Evolutionary conservation across 2,797 vertebrate species (phyloP).

Genomic region (Platalea minor): DNA sequence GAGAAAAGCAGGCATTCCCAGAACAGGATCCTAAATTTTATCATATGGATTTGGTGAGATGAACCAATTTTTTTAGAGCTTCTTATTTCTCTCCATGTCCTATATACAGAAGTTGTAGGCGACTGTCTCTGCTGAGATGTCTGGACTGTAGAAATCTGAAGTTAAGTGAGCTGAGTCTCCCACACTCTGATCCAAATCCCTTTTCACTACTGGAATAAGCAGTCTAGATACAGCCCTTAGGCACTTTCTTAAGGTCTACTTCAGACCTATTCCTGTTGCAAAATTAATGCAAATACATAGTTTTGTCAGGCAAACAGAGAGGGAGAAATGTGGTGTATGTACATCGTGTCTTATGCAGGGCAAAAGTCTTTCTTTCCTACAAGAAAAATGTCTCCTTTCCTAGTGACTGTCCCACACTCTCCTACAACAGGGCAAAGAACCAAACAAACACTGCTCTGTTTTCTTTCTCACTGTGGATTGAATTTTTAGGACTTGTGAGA

Average conservation of each 20-base stretch:
- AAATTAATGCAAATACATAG: neutral
- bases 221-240: neutral
- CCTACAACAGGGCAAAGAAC: neutral
- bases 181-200: neutral
- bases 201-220: neutral
- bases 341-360: neutral
- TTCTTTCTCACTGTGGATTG: neutral
- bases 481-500: neutral
- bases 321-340: neutral
- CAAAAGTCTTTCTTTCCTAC: neutral
- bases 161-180: neutral
- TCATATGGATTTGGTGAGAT: neutral
- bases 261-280: neutral
- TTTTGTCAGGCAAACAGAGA: neutral
- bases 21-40: neutral
- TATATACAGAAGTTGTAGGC: neutral
- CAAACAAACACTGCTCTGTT: slow-evolving; percentile 3
- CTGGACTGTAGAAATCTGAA: neutral
- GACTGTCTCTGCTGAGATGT: neutral
- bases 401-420: neutral
- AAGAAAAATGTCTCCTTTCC: neutral
- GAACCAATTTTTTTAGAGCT: neutral
- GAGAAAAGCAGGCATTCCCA: neutral
- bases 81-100: neutral
- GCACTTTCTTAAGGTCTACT: neutral